Percentiles rank a stretch among this genome's conserved stretches.
phyloP scores from a whole-genome alignment of 2,888 invertebrate genomes.

The Caenorhabditis plicata region DNA sequence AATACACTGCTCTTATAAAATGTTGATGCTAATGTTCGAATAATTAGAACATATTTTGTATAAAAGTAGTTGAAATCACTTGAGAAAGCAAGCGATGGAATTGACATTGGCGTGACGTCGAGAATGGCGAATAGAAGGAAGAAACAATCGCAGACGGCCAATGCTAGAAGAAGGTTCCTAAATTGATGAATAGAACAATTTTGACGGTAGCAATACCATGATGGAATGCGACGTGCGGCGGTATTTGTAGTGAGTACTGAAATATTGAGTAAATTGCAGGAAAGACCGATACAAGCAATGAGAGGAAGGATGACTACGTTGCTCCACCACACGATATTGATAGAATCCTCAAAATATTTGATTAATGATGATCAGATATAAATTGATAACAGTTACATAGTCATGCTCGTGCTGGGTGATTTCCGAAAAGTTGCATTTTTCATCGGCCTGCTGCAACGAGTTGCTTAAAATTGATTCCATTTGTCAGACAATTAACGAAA shows the following conservation, averaged over 20 bases:
- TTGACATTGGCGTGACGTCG: slow-evolving; percentile 57
- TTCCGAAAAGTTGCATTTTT: slow-evolving; percentile 44
- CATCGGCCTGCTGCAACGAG: too few relatives aligned
- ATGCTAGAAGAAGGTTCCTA: slow-evolving; percentile 60
- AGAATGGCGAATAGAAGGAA: slow-evolving; percentile 63
- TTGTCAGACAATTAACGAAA: too few relatives aligned
- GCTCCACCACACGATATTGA: slow-evolving; percentile 58
- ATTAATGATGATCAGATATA: too few relatives aligned
- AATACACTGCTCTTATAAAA: slow-evolving; percentile 64
- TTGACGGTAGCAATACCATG: slow-evolving; percentile 48
- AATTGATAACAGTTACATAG: too few relatives aligned
- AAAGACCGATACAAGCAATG: slow-evolving; percentile 59
- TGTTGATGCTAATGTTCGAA: slow-evolving; percentile 63
- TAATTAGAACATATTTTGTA: slow-evolving; percentile 54
- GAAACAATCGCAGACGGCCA: slow-evolving; percentile 62
- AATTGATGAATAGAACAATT: slow-evolving; percentile 1
- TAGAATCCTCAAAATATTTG: slow-evolving; percentile 39
- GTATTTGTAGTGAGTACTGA: slow-evolving; percentile 57
- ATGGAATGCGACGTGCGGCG: slow-evolving; percentile 61
- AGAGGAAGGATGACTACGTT: slow-evolving; percentile 58
- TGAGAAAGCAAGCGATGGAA: slow-evolving; percentile 48
- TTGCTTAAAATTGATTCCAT: too few relatives aligned
- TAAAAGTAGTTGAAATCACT: slow-evolving; percentile 48
- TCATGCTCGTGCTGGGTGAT: slow-evolving; percentile 43
- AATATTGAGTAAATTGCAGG: slow-evolving; percentile 61